These are phyloP conservation scores for Phrynocephalus versicolor DNA, from an alignment of 2,113 vertebrate species.

Conservation along the genomic window DNA sequence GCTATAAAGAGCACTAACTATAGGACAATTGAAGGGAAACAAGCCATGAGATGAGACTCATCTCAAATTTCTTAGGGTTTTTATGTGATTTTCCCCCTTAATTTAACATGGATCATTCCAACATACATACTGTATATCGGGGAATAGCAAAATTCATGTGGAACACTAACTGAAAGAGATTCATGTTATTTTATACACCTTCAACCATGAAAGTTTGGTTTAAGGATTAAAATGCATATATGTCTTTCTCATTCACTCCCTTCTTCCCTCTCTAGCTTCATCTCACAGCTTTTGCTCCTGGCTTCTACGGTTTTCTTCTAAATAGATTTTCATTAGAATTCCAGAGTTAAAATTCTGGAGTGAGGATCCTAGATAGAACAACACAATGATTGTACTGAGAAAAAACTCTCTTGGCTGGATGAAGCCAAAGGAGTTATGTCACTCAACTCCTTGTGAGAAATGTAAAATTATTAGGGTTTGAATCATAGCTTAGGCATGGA, in stretches of 20 bases:
- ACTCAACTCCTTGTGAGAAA: background rate
- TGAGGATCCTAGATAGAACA: too few species aligned
- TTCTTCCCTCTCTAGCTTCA: background rate
- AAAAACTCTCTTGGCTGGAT: background rate
- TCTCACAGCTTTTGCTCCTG: background rate
- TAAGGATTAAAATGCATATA: background rate
- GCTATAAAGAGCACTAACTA: constrained; percentile 14
- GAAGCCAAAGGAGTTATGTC: background rate
- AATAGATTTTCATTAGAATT: too few species aligned
- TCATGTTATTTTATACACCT: background rate
- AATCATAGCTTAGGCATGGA: background rate
- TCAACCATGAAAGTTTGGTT: background rate
- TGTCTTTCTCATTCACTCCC: background rate
- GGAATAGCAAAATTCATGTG: too few species aligned
- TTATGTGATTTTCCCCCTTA: background rate
- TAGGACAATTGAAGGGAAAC: background rate
- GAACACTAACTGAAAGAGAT: background rate
- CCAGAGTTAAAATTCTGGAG: too few species aligned
- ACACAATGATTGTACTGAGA: background rate
- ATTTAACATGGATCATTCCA: background rate
- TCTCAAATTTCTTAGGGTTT: constrained; percentile 6
- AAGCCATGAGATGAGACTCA: constrained; percentile 9
- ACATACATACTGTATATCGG: background rate
- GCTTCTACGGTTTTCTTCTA: background rate
- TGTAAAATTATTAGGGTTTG: background rate